Evolutionary conservation across 2,113 vertebrate genomes (phyloP).

Genomic region (Otus sunia): DNA sequence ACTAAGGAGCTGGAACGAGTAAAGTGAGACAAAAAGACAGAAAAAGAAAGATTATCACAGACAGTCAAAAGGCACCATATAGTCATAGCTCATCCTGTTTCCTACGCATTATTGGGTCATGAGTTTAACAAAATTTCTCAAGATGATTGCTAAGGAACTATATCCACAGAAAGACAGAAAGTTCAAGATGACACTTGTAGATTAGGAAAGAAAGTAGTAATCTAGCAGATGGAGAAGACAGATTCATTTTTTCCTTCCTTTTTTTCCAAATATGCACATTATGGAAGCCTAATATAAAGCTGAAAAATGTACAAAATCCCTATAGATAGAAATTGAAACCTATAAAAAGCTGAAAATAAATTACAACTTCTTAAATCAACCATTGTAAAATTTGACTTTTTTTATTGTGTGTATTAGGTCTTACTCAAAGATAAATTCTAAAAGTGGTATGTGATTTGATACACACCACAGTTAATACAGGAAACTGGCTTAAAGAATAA

Average conservation of each 20-base stretch:
- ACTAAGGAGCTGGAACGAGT: background rate
- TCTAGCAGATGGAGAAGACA: background rate
- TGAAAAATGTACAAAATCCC: background rate
- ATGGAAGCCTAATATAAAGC: background rate
- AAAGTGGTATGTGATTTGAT: background rate
- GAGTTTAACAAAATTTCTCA: background rate
- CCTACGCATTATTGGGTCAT: background rate
- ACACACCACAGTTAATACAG: background rate
- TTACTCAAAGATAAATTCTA: background rate
- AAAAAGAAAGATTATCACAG: background rate
- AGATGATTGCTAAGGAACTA: background rate
- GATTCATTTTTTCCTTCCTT: background rate
- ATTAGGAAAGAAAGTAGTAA: background rate
- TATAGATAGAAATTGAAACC: accelerated
- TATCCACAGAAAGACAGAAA: background rate
- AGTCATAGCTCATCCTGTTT: background rate
- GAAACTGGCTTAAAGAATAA: background rate
- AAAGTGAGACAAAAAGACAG: background rate
- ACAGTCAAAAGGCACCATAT: background rate
- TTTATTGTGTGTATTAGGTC: background rate
- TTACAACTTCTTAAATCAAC: background rate
- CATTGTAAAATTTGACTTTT: background rate
- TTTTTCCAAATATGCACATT: background rate
- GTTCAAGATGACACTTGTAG: background rate
- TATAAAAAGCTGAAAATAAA: background rate